Conservation (phyloP, 1,140 invertebrate species). For the Nomia melanderi region DNA sequence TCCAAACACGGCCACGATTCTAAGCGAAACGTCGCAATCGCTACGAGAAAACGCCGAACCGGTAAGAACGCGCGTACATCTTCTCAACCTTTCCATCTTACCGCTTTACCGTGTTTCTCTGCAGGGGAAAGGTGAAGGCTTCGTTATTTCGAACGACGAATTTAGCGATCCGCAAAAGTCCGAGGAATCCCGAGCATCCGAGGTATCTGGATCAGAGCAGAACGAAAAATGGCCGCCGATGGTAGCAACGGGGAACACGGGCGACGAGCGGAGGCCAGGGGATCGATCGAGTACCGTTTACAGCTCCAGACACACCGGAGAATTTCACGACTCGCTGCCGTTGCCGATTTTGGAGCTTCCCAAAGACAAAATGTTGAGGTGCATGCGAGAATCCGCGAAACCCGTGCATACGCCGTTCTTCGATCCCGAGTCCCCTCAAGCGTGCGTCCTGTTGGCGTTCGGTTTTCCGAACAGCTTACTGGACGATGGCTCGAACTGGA, state of each 20-base stretch:
- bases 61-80: not conserved
- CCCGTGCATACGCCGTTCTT: too few species aligned
- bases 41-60: not conserved
- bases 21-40: not conserved
- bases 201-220: too few species aligned
- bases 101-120: not conserved
- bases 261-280: slow-evolving; percentile 62
- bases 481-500: not conserved
- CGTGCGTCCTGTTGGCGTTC: not conserved
- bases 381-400: not conserved
- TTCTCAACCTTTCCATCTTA: not conserved
- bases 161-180: not conserved
- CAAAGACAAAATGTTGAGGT: not conserved
- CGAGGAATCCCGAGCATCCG: not conserved
- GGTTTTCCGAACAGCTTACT: not conserved
- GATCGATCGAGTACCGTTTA: slow-evolving; percentile 40
- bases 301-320: slow-evolving; percentile 72
- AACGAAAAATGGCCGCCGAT: not conserved
- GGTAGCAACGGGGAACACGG: slow-evolving; percentile 62
- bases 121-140: not conserved
- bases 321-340: slow-evolving; percentile 76
- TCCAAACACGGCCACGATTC: not conserved
- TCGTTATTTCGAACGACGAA: not conserved
- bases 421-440: not conserved
- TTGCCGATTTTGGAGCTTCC: slow-evolving; percentile 62